Conservation (phyloP, 2,113 vertebrate genomes). For the Carassius auratus region DNA sequence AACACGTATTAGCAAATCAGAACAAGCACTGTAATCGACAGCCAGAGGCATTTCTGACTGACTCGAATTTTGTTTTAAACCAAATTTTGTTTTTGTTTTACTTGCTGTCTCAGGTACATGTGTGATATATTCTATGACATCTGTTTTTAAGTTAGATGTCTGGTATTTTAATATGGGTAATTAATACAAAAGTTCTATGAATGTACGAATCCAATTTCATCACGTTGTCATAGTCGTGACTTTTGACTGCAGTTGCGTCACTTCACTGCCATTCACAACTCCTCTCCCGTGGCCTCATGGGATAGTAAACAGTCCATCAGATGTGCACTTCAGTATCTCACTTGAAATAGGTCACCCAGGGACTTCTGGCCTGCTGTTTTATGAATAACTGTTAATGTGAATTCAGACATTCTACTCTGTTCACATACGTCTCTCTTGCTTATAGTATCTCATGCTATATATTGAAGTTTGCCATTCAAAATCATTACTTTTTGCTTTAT, state of each 20-base stretch:
- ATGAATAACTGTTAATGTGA: neutral
- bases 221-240: neutral
- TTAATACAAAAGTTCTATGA: neutral
- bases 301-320: neutral
- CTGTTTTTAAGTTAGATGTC: neutral
- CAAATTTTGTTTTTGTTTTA: no score
- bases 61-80: neutral
- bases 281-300: neutral
- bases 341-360: neutral
- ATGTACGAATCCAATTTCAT: neutral
- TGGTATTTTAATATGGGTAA: neutral
- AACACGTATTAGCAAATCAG: neutral
- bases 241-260: neutral
- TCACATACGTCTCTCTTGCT: neutral
- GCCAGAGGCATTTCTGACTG: neutral
- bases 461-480: neutral
- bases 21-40: neutral
- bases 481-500: neutral
- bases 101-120: neutral
- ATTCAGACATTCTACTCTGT: neutral
- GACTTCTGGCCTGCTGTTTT: neutral
- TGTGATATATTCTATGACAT: neutral
- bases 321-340: neutral
- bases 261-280: neutral
- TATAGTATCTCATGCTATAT: neutral